Conservation (phyloP, 2,888 invertebrate genomes). For the Alentia gelatinosa region DNA sequence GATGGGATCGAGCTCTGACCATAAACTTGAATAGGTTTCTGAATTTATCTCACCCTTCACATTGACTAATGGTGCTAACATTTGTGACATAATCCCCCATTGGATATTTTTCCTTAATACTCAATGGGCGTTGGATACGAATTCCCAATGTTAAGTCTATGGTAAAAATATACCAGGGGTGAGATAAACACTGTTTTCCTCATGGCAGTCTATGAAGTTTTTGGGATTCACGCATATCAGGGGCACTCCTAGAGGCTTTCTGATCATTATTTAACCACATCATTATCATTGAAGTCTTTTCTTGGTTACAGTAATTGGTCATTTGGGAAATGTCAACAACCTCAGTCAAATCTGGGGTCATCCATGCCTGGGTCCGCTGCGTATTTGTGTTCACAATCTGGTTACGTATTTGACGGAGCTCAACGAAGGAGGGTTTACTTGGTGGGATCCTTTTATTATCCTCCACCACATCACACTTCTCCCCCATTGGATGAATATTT, state of each 20-base stretch:
- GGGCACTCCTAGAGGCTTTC: neutral
- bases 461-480: neutral
- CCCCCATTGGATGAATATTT: neutral
- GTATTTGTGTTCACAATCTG: neutral
- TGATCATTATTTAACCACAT: neutral
- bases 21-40: no score
- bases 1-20: no score
- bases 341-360: neutral
- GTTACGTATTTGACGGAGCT: neutral
- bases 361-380: constrained; percentile 11
- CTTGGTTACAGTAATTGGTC: constrained; percentile 31
- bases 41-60: no score
- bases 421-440: neutral
- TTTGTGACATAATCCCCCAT: no score
- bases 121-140: no score
- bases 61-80: no score
- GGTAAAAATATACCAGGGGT: no score
- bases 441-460: neutral
- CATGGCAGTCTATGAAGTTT: no score
- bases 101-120: no score
- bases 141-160: no score
- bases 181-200: no score
- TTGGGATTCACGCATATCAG: neutral
- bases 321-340: neutral
- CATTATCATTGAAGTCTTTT: neutral